These are phyloP conservation scores for Scaptodrosophila lebanonensis DNA, from an alignment of 1,140 invertebrate species.

Conservation along the genomic window DNA sequence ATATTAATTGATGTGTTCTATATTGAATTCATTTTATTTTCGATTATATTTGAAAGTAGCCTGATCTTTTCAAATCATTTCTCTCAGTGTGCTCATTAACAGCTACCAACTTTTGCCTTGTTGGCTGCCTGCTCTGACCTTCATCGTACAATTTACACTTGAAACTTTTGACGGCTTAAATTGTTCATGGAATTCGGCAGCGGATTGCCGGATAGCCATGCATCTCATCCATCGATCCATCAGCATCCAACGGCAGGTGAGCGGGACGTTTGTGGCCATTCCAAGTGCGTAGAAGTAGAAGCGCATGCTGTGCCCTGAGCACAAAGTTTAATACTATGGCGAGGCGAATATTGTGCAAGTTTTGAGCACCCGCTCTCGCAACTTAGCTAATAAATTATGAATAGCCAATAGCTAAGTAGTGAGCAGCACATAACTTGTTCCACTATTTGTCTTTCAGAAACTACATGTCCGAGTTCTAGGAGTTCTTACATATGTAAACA, in stretches of 20 bases:
- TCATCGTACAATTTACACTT: conserved; percentile 30
- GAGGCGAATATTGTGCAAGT: conserved; percentile 56
- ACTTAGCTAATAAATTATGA: conserved; percentile 69
- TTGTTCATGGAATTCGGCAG: conserved; percentile 4
- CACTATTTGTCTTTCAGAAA: too few relatives aligned
- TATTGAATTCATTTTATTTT: too few relatives aligned
- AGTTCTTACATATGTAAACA: neutral
- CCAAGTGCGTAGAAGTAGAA: conserved; percentile 47
- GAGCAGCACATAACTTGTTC: conserved; percentile 15
- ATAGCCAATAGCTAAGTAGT: conserved; percentile 23
- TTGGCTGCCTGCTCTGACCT: conserved; percentile 22
- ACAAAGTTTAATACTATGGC: conserved; percentile 32
- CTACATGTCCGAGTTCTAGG: too few relatives aligned
- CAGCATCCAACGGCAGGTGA: neutral
- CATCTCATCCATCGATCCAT: neutral
- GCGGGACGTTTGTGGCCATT: too few relatives aligned
- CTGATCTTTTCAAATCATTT: too few relatives aligned
- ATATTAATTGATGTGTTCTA: too few relatives aligned
- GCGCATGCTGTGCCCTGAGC: conserved; percentile 11
- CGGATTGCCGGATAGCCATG: conserved; percentile 10
- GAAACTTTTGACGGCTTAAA: conserved; percentile 43
- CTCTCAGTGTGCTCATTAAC: conserved; percentile 51
- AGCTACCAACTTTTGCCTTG: conserved; percentile 30
- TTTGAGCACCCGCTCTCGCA: conserved; percentile 42
- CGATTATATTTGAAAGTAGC: too few relatives aligned